Conservation (phyloP, 2,113 vertebrate species). For the Hemiscyllium ocellatum region DNA sequence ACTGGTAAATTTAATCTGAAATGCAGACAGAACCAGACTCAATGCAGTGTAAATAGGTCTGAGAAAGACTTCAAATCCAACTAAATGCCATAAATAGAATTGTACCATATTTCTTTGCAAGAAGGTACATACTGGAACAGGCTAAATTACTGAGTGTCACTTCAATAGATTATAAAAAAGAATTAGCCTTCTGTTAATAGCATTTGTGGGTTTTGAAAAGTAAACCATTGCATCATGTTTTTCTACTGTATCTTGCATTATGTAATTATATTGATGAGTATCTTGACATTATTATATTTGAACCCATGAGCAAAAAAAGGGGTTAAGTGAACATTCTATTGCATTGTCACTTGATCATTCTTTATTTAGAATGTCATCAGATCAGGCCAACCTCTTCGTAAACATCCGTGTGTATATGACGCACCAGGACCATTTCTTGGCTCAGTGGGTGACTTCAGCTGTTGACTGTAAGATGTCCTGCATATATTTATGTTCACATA, state of each 20-base stretch:
- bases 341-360: not conserved
- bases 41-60: not conserved
- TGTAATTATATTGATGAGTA: not conserved
- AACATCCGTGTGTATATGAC: not conserved
- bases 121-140: not conserved
- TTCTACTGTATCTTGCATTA: not conserved
- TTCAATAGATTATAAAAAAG: not conserved
- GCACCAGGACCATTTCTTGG: not conserved
- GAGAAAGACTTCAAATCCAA: not conserved
- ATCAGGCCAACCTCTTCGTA: not conserved
- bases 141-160: not conserved
- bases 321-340: not conserved
- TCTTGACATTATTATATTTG: conserved; percentile 13
- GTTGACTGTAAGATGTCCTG: not conserved
- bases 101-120: not conserved
- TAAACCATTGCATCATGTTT: not conserved
- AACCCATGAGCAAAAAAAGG: not conserved
- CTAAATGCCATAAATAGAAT: not conserved
- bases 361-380: not conserved
- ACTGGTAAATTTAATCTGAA: not conserved
- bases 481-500: not conserved
- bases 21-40: not conserved
- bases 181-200: not conserved
- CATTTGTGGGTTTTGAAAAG: not conserved
- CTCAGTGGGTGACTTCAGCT: not conserved